Evolutionary conservation across 2,113 vertebrate genomes (phyloP).

Genomic region (Orycteropus afer): DNA sequence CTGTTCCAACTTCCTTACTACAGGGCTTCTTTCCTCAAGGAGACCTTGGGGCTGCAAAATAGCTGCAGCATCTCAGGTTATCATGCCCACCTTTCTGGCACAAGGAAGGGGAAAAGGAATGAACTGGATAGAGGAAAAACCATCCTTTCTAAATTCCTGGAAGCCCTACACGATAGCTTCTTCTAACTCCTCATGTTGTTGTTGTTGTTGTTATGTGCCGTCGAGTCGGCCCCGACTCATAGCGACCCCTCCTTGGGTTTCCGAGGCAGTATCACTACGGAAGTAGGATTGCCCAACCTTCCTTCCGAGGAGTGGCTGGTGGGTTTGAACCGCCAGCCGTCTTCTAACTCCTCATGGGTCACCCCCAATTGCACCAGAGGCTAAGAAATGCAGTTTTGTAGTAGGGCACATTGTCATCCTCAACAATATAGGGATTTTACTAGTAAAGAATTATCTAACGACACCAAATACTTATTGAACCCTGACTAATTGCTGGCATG

Average conservation of each 20-base stretch:
- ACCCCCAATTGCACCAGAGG: not conserved
- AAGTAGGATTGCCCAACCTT: too few relatives aligned
- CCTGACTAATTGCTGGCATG: not conserved
- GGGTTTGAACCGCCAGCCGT: too few relatives aligned
- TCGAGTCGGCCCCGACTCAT: too few relatives aligned
- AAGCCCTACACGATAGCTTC: not conserved
- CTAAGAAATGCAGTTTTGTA: not conserved
- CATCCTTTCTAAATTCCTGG: not conserved
- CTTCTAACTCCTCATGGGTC: not conserved
- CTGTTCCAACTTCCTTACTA: not conserved
- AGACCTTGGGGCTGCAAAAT: not conserved
- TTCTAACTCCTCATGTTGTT: not conserved
- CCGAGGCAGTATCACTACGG: too few relatives aligned
- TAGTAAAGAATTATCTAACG: not conserved
- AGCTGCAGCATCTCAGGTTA: not conserved
- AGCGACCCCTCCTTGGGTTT: too few relatives aligned
- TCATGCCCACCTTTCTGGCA: not conserved
- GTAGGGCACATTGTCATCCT: not conserved
- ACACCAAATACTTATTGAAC: not conserved
- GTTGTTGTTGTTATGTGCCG: too few relatives aligned
- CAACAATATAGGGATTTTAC: not conserved
- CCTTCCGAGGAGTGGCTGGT: too few relatives aligned
- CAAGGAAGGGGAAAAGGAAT: not conserved
- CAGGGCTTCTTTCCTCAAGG: not conserved
- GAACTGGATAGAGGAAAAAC: not conserved